Percentiles rank a stretch among this genome's conserved stretches.
Conservation (phyloP, 2,888 invertebrate genomes). For the Oegoconia quadripuncta region DNA sequence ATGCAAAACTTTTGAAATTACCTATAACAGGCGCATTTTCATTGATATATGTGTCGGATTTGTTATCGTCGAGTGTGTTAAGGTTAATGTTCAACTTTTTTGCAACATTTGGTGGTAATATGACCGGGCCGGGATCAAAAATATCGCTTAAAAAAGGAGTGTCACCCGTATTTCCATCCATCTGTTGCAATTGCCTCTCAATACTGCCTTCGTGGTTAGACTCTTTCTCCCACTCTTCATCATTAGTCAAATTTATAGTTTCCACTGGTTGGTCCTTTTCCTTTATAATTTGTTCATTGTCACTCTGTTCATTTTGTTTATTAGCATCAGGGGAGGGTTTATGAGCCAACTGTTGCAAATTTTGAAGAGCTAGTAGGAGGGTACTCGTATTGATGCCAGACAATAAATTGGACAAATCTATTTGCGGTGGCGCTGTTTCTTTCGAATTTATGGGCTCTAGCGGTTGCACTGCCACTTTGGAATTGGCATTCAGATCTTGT, state of each 20-base stretch:
- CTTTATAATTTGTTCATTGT: constrained; percentile 7
- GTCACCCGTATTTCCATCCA: constrained; percentile 60
- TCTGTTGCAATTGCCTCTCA: constrained; percentile 53
- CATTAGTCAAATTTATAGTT: constrained; percentile 67
- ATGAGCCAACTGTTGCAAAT: constrained; percentile 58
- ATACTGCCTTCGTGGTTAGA: constrained; percentile 60
- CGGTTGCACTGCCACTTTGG: neutral
- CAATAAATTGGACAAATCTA: constrained; percentile 55
- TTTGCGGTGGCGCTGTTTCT: constrained; percentile 22
- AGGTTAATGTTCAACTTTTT: constrained; percentile 55
- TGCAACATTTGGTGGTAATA: constrained; percentile 42
- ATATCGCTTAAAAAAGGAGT: constrained; percentile 73
- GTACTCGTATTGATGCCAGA: constrained; percentile 64
- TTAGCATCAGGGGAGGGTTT: constrained; percentile 25
- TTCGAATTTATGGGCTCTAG: constrained; percentile 9
- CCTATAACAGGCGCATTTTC: constrained; percentile 65
- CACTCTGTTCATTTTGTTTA: constrained; percentile 2
- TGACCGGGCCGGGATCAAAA: constrained; percentile 66
- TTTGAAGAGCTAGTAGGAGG: constrained; percentile 62
- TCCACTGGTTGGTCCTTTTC: constrained; percentile 34
- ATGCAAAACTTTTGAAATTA: constrained; percentile 73
- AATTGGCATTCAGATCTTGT: neutral
- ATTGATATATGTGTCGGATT: constrained; percentile 33
- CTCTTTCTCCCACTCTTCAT: constrained; percentile 69
- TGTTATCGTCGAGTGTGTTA: constrained; percentile 39